A percentile compares a stretch with the other conserved stretches of the same genome.
phyloP scores from a whole-genome alignment of 1,140 invertebrate genomes.

The Neelides sp. region DNA sequence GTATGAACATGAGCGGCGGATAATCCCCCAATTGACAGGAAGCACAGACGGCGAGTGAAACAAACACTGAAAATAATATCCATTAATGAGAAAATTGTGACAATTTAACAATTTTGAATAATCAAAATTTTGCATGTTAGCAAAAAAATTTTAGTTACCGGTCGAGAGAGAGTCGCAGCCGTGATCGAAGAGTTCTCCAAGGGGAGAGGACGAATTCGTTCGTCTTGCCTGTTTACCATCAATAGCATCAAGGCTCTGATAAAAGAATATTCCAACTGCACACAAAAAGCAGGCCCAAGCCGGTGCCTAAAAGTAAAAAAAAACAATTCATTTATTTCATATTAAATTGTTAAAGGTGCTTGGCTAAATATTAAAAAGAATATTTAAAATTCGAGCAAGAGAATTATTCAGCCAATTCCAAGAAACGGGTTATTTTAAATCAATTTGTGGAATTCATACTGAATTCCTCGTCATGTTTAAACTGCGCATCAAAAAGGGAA shows the following conservation, averaged over 20 bases:
- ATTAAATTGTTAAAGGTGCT: conserved; percentile 1
- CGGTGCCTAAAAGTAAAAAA: conserved; percentile 58
- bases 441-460: too few species aligned
- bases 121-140: neutral
- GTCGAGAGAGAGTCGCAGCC: conserved; percentile 95
- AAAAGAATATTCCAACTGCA: conserved; percentile 87
- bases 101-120: neutral
- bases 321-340: neutral
- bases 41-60: conserved; percentile 82
- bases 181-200: conserved; percentile 94
- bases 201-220: conserved; percentile 77
- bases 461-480: too few species aligned
- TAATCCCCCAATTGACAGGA: conserved; percentile 80
- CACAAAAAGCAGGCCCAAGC: conserved; percentile 83
- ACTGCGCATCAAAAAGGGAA: too few species aligned
- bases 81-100: conserved; percentile 11
- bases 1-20: conserved; percentile 86
- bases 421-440: too few species aligned
- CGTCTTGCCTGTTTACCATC: conserved; percentile 99
- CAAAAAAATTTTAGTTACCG: conserved; percentile 35
- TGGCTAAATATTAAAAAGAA: conserved; percentile 8
- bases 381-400: neutral
- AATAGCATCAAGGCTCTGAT: conserved; percentile 96
- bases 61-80: conserved; percentile 76
- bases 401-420: too few species aligned